phyloP scores from a whole-genome alignment of 2,797 vertebrate species.

The Selene dorsalis region DNA sequence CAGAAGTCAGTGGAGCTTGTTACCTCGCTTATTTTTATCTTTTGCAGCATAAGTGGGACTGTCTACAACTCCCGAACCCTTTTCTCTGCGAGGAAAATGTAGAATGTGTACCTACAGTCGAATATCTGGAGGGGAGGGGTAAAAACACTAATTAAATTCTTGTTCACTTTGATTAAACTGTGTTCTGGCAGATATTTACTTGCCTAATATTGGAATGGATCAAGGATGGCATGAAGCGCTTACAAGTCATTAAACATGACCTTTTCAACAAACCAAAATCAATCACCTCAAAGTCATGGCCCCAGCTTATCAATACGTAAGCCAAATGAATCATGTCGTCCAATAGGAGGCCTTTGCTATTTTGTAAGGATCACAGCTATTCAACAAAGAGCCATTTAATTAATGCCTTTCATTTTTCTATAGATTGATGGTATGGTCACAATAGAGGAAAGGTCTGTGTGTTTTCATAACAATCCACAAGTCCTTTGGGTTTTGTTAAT shows the following conservation, averaged over 20 bases:
- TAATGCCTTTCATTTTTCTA: constrained; percentile 28
- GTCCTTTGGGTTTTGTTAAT: constrained; percentile 9
- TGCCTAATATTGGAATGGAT: constrained; percentile 61
- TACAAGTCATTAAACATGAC: constrained; percentile 79
- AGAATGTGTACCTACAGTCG: background rate
- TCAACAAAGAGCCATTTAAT: constrained; percentile 39
- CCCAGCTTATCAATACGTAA: constrained; percentile 70
- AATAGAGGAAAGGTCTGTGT: background rate
- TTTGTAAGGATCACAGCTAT: constrained; percentile 41
- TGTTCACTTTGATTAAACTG: constrained; percentile 56
- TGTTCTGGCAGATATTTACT: constrained; percentile 60
- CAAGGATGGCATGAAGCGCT: constrained; percentile 49
- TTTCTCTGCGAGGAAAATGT: background rate
- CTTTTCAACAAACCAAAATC: constrained; percentile 79
- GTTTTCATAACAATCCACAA: constrained; percentile 30
- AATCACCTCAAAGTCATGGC: constrained; percentile 78
- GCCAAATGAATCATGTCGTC: constrained; percentile 56
- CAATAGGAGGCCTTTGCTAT: constrained; percentile 26
- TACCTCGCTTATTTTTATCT: constrained; percentile 13
- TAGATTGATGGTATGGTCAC: constrained; percentile 29
- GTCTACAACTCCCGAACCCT: constrained; percentile 5
- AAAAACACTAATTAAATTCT: constrained; percentile 45
- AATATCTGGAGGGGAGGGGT: constrained; percentile 1
- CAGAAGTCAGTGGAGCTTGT: constrained; percentile 14
- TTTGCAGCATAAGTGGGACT: constrained; percentile 10